These are phyloP conservation scores for Hypocryptadius cinnamomeus DNA, from an alignment of 2,113 vertebrate genomes.

Conservation along the genomic window DNA sequence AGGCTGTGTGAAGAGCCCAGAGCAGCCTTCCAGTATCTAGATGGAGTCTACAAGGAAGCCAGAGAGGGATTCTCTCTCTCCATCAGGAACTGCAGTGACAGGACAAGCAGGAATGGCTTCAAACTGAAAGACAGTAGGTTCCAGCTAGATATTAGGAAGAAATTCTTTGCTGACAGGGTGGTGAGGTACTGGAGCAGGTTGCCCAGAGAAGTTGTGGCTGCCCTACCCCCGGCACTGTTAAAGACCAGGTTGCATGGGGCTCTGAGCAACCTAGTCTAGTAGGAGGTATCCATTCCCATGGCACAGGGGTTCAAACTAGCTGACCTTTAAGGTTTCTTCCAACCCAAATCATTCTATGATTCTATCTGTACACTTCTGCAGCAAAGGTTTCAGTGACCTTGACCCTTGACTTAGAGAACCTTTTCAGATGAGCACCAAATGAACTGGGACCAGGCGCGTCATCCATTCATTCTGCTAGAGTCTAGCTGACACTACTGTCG, in stretches of 20 bases:
- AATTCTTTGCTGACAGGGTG: background rate
- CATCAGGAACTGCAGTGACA: background rate
- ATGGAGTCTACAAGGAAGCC: background rate
- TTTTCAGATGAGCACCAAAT: background rate
- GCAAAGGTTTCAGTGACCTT: background rate
- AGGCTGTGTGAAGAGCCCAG: background rate
- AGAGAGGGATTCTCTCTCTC: background rate
- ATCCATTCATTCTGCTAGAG: background rate
- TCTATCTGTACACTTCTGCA: fast-evolving
- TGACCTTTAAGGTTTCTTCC: background rate
- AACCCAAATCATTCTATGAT: background rate
- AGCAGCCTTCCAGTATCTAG: background rate
- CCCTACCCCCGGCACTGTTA: no score
- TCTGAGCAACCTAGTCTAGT: background rate
- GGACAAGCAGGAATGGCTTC: background rate
- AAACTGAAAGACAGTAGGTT: background rate
- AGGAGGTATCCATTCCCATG: background rate
- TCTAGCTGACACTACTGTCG: background rate
- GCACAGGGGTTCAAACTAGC: background rate
- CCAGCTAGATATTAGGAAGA: background rate
- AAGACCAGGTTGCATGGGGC: background rate
- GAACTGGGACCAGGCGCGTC: background rate
- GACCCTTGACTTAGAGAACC: background rate
- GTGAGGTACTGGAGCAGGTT: background rate
- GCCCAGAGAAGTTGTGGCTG: background rate